Conservation (phyloP, 2,113 vertebrate species). For the Dunckerocampus dactyliophorus region DNA sequence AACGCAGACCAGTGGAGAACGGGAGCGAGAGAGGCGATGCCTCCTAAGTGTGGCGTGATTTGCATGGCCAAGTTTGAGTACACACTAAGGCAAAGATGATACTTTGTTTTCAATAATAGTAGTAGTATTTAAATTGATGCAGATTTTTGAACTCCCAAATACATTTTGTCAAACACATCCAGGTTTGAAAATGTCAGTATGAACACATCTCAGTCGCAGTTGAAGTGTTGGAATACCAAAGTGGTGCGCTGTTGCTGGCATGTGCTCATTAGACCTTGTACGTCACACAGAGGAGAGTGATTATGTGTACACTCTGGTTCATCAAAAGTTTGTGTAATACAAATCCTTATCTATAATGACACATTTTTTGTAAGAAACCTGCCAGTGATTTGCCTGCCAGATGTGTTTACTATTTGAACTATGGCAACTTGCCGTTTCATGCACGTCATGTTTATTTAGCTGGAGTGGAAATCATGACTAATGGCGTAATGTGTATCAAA, state of each 20-base stretch:
- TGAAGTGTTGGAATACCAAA: background rate
- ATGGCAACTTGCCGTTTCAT: conserved; percentile 38
- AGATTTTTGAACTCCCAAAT: background rate
- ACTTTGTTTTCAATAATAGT: background rate
- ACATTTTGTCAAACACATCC: background rate
- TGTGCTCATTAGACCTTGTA: conserved; percentile 20
- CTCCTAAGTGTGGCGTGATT: too few relatives aligned
- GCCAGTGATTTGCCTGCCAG: conserved; percentile 40
- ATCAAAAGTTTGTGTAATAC: conserved; percentile 22
- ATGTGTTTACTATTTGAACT: conserved; percentile 44
- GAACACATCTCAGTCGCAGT: background rate
- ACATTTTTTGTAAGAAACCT: conserved; percentile 34
- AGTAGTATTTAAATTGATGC: background rate
- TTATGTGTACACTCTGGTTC: conserved; percentile 9
- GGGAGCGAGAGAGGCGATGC: too few relatives aligned
- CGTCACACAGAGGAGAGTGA: background rate
- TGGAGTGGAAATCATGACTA: conserved; percentile 30
- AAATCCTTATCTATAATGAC: conserved; percentile 29
- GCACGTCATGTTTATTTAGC: conserved; percentile 50
- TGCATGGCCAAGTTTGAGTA: too few relatives aligned
- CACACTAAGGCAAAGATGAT: background rate
- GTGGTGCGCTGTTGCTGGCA: background rate
- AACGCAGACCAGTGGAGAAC: too few relatives aligned
- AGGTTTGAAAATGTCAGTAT: background rate
- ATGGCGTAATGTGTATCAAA: conserved; percentile 34